Evolutionary conservation across 2,797 vertebrate genomes (phyloP).

Genomic region (Lacerta bilineata): DNA sequence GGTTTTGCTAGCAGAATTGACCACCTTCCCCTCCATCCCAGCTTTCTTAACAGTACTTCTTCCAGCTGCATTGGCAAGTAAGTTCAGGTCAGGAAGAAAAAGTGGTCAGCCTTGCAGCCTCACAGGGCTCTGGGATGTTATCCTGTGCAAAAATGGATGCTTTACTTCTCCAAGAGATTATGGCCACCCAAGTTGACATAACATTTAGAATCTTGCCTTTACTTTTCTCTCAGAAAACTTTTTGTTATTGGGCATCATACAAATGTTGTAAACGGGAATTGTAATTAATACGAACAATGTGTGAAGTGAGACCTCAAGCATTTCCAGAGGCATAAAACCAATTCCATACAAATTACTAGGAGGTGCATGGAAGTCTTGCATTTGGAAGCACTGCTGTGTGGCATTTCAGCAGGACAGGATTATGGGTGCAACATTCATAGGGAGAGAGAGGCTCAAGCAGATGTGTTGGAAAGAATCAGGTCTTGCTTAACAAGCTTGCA

Average conservation of each 20-base stretch:
- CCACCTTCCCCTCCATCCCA: background rate
- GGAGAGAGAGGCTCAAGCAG: constrained; percentile 39
- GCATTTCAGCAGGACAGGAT: constrained; percentile 33
- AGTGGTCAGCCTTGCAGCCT: background rate
- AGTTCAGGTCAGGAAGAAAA: background rate
- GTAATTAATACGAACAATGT: background rate
- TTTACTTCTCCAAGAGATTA: background rate
- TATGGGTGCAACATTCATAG: background rate
- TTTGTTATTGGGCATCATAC: background rate
- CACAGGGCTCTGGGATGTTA: background rate
- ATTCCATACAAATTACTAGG: background rate
- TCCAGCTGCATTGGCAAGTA: background rate
- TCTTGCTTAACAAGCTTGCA: constrained; percentile 49
- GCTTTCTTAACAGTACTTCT: background rate
- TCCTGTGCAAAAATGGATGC: background rate
- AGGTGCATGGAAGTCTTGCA: background rate
- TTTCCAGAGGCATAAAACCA: background rate
- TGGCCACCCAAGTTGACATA: no score
- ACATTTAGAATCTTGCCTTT: background rate
- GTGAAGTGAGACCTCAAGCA: background rate
- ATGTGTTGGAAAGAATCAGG: constrained; percentile 32
- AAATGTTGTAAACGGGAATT: background rate
- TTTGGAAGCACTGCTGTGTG: constrained; percentile 10
- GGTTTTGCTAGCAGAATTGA: background rate
- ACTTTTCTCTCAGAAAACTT: background rate